Base-by-base conservation (phyloP, 2,113 vertebrate genomes). In the Menura novaehollandiae region DNA sequence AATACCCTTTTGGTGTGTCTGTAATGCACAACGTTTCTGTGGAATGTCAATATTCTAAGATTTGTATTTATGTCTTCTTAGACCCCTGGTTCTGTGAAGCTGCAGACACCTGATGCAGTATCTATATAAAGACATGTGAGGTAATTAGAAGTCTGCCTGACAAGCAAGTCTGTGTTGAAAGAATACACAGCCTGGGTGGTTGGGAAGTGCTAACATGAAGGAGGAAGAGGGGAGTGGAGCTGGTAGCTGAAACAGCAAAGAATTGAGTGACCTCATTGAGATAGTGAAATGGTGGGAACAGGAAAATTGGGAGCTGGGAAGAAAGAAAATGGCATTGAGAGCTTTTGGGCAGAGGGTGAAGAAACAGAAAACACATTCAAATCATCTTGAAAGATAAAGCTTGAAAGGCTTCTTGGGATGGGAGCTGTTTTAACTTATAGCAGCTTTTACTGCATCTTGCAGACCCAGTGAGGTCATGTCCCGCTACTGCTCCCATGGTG, bases 71-170 rank as follows among this genome's bases (percentile, higher is more conserved):
- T 75, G 81, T 91, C 37, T 83, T 74, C 47, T 59, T 67, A 74
- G 41, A 23, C n/a, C 11, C 19, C 3, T 32, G 15, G 5, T 81
- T 89, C 82, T 89, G 66, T 60, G 73, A 72, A 68, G 44, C 68
- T 72, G 32, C 35, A 72, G 60, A n/a, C 35, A 51, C 33, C 23
- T 51, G 14, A 20, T 77, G n/a, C 30, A 46, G n/a, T 51, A 47
- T 51, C 55, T 73, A 6, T 82, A 46, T 27, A 51, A 81, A 88
- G 58, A 62, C 7, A 37, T 27, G 11, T 52, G 49, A 83, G 72
- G 35, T 74, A 74, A 79, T 91, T 72, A 66, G 37, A 49, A 74
- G 52, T 28, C 58, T 79, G 23, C 52, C 82, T 90, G 91, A 93
- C 74, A 83, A 60, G 47, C 27, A 43, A 44, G 37, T 37, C 58